Base-by-base conservation (phyloP, 1,140 invertebrate species). In the Diachasma alloeum region DNA sequence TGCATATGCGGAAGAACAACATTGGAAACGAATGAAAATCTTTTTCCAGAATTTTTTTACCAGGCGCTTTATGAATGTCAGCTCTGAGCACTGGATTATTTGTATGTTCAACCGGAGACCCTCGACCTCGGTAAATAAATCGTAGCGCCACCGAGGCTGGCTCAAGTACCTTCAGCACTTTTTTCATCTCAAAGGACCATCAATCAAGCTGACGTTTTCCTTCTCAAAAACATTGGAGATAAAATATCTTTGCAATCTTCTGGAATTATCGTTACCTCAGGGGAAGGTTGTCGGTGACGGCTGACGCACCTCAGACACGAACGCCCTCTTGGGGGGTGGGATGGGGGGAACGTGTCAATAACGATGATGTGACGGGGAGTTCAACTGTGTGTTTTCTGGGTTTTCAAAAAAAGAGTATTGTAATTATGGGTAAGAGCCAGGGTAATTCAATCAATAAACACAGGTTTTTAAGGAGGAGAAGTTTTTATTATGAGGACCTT, bases 91-190 rank as follows among this genome's bases (percentile, higher is more conserved):
- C 59, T 63, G 11, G 24, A 63, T 19, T 56, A 56, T 56, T 19
- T 63, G 11, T 24, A 63, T 26, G 36, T n/a, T 11, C 15, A 36
- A 46, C 44, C 17, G 68, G 37, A 53, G 70, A 46, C 19, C 19
- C 53, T 53, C 67, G 71, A 59, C 26, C 48, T 59, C 22, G 36
- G 46, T 22, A 59, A 72, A 59, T 72, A 72, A 72, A 56, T 46
- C 48, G 9, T 8, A 63, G 1, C 13, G 9, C 17, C 17, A 4
- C 53, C 53, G 17, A 17, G 53, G 9, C 59, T 63, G 19, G 39
- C 39, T 42, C 59, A 26, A 56, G 48, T 56, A 22, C n/a, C 48
- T 19, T 22, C 48, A 56, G 19, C 48, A n/a, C n/a, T 56, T 56
- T 22, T 13, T 42, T 42, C 48, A 56, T 56, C 15, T 56, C 13